These are phyloP conservation scores for Hippocampus abdominalis DNA, from an alignment of 2,113 vertebrate genomes.

Conservation along the genomic window DNA sequence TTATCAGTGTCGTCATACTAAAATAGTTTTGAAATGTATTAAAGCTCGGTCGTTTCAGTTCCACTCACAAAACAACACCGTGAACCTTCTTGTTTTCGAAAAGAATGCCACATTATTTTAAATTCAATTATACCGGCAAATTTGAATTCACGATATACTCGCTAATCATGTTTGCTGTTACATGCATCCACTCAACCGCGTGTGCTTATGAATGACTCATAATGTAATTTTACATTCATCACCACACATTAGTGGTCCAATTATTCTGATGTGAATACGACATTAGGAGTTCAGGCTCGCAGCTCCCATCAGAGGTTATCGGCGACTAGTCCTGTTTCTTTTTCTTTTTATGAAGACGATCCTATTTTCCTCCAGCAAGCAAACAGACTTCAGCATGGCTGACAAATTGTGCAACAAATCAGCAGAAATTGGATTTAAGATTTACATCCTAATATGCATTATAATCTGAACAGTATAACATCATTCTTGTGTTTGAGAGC, in stretches of 20 bases:
- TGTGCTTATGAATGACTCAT: constrained; percentile 1
- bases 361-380: background rate
- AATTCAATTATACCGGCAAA: constrained; percentile 4
- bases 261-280: constrained; percentile 7
- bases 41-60: constrained; percentile 16
- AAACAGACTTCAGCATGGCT: background rate
- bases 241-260: constrained; percentile 1
- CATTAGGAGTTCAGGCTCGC: background rate
- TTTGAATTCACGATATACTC: constrained; percentile 8
- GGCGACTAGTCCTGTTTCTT: background rate
- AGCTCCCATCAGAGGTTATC: background rate
- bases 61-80: constrained; percentile 11
- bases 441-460: background rate
- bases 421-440: constrained; percentile 9
- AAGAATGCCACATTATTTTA: constrained; percentile 1
- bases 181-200: background rate
- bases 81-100: background rate
- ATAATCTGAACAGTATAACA: no score
- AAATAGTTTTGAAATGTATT: constrained; percentile 8
- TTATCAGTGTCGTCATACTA: constrained; percentile 23
- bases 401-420: background rate
- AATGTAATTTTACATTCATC: constrained; percentile 7
- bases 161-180: background rate
- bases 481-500: background rate
- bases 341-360: background rate